Conservation (phyloP, 2,113 vertebrate genomes). For the Corythaeola cristata region DNA sequence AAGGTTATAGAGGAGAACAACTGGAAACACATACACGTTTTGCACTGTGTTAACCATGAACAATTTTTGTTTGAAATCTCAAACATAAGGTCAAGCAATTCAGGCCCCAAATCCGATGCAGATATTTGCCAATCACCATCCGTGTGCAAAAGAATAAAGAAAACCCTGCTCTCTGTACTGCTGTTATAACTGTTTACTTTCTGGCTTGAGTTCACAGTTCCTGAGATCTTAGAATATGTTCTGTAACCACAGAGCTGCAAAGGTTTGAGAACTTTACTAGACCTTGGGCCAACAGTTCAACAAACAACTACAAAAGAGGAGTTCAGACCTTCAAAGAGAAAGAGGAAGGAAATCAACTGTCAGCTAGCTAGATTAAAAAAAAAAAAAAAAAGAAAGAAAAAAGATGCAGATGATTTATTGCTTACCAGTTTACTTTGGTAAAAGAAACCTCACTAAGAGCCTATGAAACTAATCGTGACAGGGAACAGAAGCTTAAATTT, state of each 20-base stretch:
- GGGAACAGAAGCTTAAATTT: not conserved
- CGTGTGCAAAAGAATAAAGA: slow-evolving; percentile 17
- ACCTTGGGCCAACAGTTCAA: slow-evolving; percentile 42
- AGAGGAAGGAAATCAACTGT: slow-evolving; percentile 60
- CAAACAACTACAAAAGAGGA: slow-evolving; percentile 54
- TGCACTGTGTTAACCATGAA: not conserved
- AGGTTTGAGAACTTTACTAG: slow-evolving; percentile 21
- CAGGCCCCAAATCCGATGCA: not conserved
- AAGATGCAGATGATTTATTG: not conserved
- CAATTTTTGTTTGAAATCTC: not conserved
- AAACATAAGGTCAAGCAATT: not conserved
- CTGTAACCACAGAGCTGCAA: slow-evolving; percentile 30
- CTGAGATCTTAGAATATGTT: slow-evolving; percentile 31
- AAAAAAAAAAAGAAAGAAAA: not conserved
- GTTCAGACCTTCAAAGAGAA: slow-evolving; percentile 56
- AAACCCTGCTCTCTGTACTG: slow-evolving; percentile 19
- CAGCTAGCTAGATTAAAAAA: too few species aligned
- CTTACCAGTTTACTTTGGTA: not conserved
- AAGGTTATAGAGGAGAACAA: not conserved
- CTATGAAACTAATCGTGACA: not conserved
- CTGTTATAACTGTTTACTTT: slow-evolving; percentile 37
- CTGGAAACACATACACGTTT: not conserved
- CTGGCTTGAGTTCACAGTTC: not conserved
- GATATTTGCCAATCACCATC: not conserved
- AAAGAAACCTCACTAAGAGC: not conserved